phyloP scores from a whole-genome alignment of 2,113 vertebrate species.

The Melanerpes aurifrons region DNA sequence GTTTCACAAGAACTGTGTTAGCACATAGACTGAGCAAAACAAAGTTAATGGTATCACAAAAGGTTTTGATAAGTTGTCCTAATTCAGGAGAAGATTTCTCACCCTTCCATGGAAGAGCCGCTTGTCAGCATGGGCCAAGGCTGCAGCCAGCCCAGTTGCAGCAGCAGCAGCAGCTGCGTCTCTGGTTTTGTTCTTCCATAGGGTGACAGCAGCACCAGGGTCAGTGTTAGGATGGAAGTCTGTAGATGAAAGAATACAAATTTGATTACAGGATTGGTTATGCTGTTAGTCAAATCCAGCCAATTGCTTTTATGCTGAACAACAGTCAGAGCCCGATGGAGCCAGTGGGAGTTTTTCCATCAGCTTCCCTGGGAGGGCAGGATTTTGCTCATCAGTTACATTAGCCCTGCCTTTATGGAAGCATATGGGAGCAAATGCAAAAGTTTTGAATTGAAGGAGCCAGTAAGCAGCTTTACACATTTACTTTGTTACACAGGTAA shows the following conservation, averaged over 20 bases:
- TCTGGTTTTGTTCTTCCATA: background rate
- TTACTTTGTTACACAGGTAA: conserved; percentile 24
- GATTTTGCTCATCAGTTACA: conserved; percentile 29
- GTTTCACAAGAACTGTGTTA: background rate
- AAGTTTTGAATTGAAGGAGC: background rate
- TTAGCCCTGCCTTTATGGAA: background rate
- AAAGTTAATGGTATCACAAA: background rate
- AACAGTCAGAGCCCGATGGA: background rate
- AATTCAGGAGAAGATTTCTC: background rate
- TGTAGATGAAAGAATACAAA: background rate
- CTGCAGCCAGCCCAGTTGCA: background rate
- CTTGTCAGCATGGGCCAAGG: background rate
- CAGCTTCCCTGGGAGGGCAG: background rate
- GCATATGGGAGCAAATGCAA: background rate
- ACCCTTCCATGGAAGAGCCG: background rate
- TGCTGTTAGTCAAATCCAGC: background rate
- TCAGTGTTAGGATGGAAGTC: background rate
- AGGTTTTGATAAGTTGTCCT: background rate
- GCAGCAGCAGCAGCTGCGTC: background rate
- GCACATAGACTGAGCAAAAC: background rate
- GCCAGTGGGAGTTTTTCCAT: background rate
- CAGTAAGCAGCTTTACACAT: background rate
- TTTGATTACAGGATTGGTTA: background rate
- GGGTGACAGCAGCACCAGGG: background rate
- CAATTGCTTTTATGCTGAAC: background rate